A percentile compares a stretch with the other conserved stretches of the same genome.
Conservation (phyloP, 2,797 vertebrate species). For the Epinephelus coioides region DNA sequence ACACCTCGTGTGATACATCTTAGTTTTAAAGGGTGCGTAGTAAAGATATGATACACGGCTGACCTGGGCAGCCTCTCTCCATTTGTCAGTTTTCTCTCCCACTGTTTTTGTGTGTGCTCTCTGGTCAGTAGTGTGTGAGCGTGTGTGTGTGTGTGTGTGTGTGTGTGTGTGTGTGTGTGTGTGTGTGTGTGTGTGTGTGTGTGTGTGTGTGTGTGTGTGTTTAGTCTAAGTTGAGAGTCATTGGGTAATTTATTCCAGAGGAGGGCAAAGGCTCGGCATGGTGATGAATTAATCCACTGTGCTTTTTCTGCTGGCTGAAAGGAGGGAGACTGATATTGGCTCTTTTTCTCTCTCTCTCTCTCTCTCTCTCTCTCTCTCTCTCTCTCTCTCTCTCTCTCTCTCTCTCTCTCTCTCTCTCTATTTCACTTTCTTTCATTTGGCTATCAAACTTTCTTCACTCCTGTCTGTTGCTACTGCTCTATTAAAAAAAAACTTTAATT, state of each 20-base stretch:
- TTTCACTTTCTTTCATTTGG: conserved; percentile 49
- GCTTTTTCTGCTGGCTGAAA: conserved; percentile 73
- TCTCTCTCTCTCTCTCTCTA: not conserved
- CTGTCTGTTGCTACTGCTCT: not conserved
- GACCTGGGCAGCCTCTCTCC: conserved; percentile 51
- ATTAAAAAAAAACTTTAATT: conserved; percentile 1
- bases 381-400: conserved; percentile 36
- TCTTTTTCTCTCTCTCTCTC: conserved; percentile 38
- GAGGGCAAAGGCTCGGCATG: conserved; percentile 79
- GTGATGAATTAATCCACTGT: conserved; percentile 87
- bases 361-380: too few species aligned
- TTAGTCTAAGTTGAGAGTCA: conserved; percentile 79
- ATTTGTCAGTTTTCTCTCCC: conserved; percentile 64
- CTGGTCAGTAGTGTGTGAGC: conserved; percentile 43
- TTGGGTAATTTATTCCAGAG: conserved; percentile 85
- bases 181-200: conserved; percentile 15
- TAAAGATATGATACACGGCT: conserved; percentile 49
- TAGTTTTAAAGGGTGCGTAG: conserved; percentile 26
- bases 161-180: too few species aligned
- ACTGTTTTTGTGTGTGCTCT: conserved; percentile 57
- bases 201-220: conserved; percentile 62
- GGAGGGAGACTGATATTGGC: conserved; percentile 70
- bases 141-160: too few species aligned
- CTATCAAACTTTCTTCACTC: conserved; percentile 22
- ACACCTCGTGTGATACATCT: conserved; percentile 18